A percentile compares a stretch with the other conserved stretches of the same genome.
Conservation (phyloP, 2,113 vertebrate species). For the Phainopepla nitens region DNA sequence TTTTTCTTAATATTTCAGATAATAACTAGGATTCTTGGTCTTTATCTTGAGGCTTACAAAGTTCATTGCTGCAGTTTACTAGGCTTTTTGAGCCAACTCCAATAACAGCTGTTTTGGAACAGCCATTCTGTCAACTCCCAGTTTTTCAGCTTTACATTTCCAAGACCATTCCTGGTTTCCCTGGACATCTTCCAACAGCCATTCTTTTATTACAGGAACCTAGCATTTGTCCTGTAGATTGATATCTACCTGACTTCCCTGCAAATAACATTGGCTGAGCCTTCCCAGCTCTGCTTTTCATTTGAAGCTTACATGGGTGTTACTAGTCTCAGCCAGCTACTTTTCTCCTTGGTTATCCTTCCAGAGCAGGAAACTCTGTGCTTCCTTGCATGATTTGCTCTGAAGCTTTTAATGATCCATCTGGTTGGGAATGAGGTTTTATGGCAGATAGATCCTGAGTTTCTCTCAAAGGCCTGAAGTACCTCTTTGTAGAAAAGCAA, state of each 20-base stretch:
- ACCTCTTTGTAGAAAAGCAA: neutral
- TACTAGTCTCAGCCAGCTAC: neutral
- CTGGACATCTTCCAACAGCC: neutral
- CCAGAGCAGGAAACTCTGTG: neutral
- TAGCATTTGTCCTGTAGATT: neutral
- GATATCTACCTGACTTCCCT: neutral
- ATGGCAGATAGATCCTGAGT: neutral
- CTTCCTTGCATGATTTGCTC: neutral
- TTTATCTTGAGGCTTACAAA: neutral
- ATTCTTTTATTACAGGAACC: neutral
- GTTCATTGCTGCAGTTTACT: neutral
- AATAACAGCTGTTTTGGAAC: neutral
- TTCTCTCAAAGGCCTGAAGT: neutral
- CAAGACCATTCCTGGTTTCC: neutral
- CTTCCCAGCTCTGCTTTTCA: neutral
- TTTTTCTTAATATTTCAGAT: neutral
- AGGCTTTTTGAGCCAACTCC: neutral
- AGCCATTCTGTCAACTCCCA: neutral
- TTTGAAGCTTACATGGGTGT: neutral
- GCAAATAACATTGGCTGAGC: neutral
- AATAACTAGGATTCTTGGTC: neutral
- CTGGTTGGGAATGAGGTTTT: neutral
- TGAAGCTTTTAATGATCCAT: neutral
- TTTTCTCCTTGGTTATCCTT: neutral
- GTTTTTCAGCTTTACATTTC: neutral